Conservation (phyloP, 2,888 invertebrate species). For the Sympetrum striolatum region DNA sequence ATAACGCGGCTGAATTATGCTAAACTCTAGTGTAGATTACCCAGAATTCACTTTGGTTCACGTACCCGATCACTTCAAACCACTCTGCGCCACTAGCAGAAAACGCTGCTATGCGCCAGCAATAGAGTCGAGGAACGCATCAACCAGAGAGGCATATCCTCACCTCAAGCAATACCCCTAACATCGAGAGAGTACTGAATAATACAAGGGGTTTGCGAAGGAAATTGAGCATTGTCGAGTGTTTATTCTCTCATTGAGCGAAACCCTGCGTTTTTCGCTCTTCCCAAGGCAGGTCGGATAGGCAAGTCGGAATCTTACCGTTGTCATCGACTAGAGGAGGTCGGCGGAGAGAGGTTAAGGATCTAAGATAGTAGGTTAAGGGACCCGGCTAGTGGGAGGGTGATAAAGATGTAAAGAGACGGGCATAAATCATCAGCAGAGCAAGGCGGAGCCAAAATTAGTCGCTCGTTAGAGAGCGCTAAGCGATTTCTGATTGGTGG, state of each 20-base stretch:
- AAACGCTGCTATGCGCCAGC: too few species aligned
- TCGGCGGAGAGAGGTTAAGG: not conserved
- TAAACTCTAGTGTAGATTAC: too few species aligned
- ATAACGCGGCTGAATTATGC: too few species aligned
- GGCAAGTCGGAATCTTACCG: not conserved
- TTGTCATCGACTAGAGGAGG: too few species aligned
- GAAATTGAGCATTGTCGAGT: not conserved
- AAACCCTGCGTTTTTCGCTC: not conserved
- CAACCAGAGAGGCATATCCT: too few species aligned
- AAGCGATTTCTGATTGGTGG: not conserved
- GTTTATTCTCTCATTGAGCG: not conserved
- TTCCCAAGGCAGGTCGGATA: not conserved
- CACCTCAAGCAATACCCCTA: not conserved
- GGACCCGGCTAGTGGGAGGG: not conserved
- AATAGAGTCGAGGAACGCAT: too few species aligned
- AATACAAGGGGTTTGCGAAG: not conserved
- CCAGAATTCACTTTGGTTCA: too few species aligned
- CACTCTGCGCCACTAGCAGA: too few species aligned
- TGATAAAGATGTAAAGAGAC: not conserved
- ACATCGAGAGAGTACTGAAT: not conserved
- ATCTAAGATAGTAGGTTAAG: not conserved
- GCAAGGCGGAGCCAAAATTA: not conserved
- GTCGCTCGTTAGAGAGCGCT: not conserved
- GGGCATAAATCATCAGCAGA: not conserved
- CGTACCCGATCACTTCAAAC: too few species aligned